Evolutionary conservation across 2,888 invertebrate species (phyloP), one percentile per base, ranked within the genome.

Genomic region (Meganola albula): DNA sequence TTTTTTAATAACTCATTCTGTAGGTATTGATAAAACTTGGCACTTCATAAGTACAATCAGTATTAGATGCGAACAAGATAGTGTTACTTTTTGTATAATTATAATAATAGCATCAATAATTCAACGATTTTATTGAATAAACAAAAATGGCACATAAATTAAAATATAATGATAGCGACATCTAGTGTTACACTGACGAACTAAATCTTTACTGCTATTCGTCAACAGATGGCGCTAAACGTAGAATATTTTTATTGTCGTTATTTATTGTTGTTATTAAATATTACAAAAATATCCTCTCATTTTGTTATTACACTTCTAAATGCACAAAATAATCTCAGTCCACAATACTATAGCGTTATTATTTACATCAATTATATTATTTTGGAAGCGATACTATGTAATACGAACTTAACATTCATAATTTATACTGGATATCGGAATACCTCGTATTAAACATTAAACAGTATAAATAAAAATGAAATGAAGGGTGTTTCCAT

Each of bases 401-500:
- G n/a, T n/a, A n/a, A 53, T 63, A 70, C 61, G 67, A 59, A 66
- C 65, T 5, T 74, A 70, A 70, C 63, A 74, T 73, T 63, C 65
- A 78, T 75, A 78, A 74, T 73, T 63, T 64, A 78, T 75, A 78
- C 74, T 74, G 77, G 61, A 65, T 65, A 67, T 70, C 74, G 72
- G 77, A 80, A 79, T 83, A 83, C 80, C 84, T 84, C 83, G 82
- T 83, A 80, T 82, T 75, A 74, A 67, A 80, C 78, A 76, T 72
- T 75, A 82, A 67, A 80, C 78, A 76, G 73, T 75, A 82, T 79
- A 80, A 76, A 83, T 83, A 53, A 20, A 13, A 48, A 47, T 45
- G 52, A 56, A 51, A 57, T n/a, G n/a, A n/a, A n/a, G n/a, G n/a
- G n/a, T n/a, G n/a, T n/a, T n/a, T n/a, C n/a, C n/a, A n/a, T n/a